Base-by-base conservation (phyloP, 2,888 invertebrate genomes). In the Agonopterix alstromeriana region DNA sequence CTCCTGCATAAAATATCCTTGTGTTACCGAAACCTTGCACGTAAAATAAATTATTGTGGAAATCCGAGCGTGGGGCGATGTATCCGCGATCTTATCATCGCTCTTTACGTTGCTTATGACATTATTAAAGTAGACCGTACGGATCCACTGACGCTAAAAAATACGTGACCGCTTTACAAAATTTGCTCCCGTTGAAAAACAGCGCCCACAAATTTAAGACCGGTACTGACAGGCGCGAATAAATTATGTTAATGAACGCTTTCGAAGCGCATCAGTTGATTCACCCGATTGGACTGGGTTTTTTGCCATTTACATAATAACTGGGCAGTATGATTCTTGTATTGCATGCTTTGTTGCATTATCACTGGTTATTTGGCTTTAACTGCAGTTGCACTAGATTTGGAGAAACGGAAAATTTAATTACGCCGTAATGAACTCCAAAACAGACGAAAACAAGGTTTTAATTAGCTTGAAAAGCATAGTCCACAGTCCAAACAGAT, bases 211-310 rank as follows among this genome's bases (percentile, higher is more conserved):
- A 84, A 83, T 86, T 85, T 84, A 79, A 82, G 80, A 72, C 73
- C 81, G 76, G 77, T 59, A 80, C 83, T 86, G 87, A 86, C 85
- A 82, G 83, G 70, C 66, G 62, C 76, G 84, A 82, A 86, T 87
- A 87, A 84, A 85, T 88, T 87, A 87, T 86, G 85, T 58, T 85
- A 88, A 87, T 84, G 83, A 84, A 80, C 72, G 75, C 73, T 84
- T 83, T 77, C 74, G 72, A 81, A 82, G 85, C 81, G 83, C 84
- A 83, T 83, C 79, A 73, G 77, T 75, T 77, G 78, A 82, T 84
- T 76, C 73, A 61, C 57, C 63, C 77, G 79, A 82, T 82, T 73
- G 76, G 70, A 48, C 11, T 55, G 66, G 68, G 69, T 77, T 78
- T 77, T 77, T 72, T 69, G 61, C 64, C 63, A 84, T 86, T 84